Percentiles rank a stretch among this genome's conserved stretches.
Conservation (phyloP, 2,888 invertebrate species). For the Corythucha ciliata region DNA sequence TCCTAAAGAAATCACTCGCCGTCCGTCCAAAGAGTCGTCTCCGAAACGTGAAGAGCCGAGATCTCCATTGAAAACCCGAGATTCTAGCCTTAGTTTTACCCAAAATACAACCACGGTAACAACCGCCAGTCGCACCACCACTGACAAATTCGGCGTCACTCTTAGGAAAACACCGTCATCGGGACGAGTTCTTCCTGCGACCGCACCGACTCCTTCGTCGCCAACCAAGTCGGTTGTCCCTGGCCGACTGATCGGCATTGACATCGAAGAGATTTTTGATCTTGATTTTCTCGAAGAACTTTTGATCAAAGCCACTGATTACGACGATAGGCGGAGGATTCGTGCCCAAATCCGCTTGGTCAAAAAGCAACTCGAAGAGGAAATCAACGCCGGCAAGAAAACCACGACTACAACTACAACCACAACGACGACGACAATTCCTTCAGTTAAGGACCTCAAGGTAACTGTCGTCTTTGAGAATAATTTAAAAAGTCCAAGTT, state of each 20-base stretch:
- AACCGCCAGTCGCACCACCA: slow-evolving; percentile 8
- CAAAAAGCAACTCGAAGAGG: slow-evolving; percentile 48
- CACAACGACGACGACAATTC: slow-evolving; percentile 10
- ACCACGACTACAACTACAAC: slow-evolving; percentile 1
- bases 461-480: too few relatives aligned
- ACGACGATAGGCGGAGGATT: slow-evolving; percentile 66
- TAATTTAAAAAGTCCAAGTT: too few relatives aligned
- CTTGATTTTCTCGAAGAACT: slow-evolving; percentile 59
- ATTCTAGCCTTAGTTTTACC: slow-evolving; percentile 28
- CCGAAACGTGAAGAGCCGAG: slow-evolving; percentile 11
- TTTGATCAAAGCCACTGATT: slow-evolving; percentile 65
- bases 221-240: slow-evolving; percentile 36
- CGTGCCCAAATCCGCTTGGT: slow-evolving; percentile 66
- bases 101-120: slow-evolving; percentile 6
- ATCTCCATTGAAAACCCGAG: slow-evolving; percentile 15
- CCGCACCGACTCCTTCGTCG: slow-evolving; percentile 14
- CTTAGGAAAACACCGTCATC: slow-evolving; percentile 49
- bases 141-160: slow-evolving; percentile 57
- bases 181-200: slow-evolving; percentile 39
- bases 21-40: slow-evolving; percentile 1
- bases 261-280: slow-evolving; percentile 65
- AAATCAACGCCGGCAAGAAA: slow-evolving; percentile 22
- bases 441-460: too few relatives aligned
- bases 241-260: too few relatives aligned
- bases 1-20: slow-evolving; percentile 1